phyloP scores from a whole-genome alignment of 2,797 vertebrate species.

The Lycodopsis pacificus region DNA sequence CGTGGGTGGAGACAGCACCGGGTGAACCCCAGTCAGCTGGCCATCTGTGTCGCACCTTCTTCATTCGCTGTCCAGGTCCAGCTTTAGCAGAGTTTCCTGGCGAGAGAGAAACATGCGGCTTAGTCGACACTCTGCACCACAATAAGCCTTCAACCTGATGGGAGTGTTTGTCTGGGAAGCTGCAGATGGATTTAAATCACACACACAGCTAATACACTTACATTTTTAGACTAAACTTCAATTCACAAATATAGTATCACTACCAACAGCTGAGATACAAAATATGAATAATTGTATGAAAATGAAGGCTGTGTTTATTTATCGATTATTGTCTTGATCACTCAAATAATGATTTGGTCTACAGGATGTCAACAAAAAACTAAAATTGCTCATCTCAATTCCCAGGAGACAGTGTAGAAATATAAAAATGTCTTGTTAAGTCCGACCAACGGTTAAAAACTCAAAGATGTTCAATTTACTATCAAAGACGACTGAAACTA shows the following conservation, averaged over 20 bases:
- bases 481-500: neutral
- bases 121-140: constrained; percentile 24
- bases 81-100: constrained; percentile 75
- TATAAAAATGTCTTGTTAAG: neutral
- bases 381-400: neutral
- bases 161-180: neutral
- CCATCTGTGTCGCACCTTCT: constrained; percentile 17
- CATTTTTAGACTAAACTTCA: neutral
- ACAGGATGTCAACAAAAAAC: neutral
- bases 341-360: neutral
- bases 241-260: neutral
- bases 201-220: neutral
- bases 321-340: neutral
- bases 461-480: neutral
- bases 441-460: neutral
- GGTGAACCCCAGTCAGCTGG: constrained; percentile 18
- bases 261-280: neutral
- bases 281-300: neutral
- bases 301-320: neutral
- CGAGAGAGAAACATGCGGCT: constrained; percentile 31
- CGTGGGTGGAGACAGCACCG: neutral
- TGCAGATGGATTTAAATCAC: neutral
- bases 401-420: neutral
- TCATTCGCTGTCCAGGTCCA: constrained; percentile 72
- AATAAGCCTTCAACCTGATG: constrained; percentile 28